These are phyloP conservation scores for Alethe diademata DNA, from an alignment of 2,113 vertebrate genomes.

Conservation along the genomic window DNA sequence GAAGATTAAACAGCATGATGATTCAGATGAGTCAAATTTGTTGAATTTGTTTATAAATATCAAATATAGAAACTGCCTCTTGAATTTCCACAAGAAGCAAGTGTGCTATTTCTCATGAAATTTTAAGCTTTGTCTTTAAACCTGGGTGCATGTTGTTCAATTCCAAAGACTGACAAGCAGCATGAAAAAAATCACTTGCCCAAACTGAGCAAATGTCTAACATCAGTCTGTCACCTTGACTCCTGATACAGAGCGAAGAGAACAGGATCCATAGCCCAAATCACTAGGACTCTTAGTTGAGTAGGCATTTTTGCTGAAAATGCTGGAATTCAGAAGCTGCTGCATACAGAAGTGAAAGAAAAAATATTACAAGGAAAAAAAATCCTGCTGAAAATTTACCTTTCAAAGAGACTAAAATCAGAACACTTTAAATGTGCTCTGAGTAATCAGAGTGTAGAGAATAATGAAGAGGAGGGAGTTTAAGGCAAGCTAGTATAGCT, in stretches of 20 bases:
- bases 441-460: slow-evolving; percentile 32
- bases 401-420: slow-evolving; percentile 23
- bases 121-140: neutral
- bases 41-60: slow-evolving; percentile 32
- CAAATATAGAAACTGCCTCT: neutral
- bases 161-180: neutral
- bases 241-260: neutral
- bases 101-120: neutral
- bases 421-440: neutral
- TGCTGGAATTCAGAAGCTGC: neutral
- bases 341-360: neutral
- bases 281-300: neutral
- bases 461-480: slow-evolving; percentile 43
- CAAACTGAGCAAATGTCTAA: neutral
- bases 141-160: neutral
- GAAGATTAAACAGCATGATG: neutral
- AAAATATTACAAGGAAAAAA: neutral
- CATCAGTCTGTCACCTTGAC: neutral
- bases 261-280: neutral
- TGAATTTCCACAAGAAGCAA: neutral
- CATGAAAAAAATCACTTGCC: neutral
- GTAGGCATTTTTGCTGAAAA: neutral
- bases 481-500: neutral
- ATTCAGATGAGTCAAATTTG: neutral
- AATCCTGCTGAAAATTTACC: neutral